phyloP scores from a whole-genome alignment of 2,113 vertebrate species.

The Xiphophorus maculatus region DNA sequence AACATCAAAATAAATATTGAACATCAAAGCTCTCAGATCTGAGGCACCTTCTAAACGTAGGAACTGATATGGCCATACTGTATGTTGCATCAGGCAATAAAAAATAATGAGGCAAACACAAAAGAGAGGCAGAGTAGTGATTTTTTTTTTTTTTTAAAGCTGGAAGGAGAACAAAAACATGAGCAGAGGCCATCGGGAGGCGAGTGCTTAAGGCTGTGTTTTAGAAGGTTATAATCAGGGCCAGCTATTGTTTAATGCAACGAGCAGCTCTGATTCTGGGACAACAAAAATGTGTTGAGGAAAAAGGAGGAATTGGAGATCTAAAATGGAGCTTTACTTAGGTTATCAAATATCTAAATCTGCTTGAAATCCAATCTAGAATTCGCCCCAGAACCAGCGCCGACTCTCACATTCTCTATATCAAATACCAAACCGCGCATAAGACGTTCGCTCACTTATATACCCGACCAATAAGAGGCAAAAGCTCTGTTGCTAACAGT shows the following conservation, averaged over 20 bases:
- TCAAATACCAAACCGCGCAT: constrained; percentile 30
- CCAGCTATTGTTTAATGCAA: constrained; percentile 36
- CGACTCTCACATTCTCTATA: constrained; percentile 21
- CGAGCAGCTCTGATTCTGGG: neutral
- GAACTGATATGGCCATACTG: neutral
- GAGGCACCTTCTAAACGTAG: neutral
- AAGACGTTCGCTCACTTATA: constrained; percentile 16
- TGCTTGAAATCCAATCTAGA: constrained; percentile 36
- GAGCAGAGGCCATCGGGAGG: neutral
- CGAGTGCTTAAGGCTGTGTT: constrained; percentile 24
- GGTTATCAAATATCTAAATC: constrained; percentile 9
- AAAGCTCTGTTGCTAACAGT: constrained; percentile 53
- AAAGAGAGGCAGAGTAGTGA: neutral
- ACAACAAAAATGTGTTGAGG: neutral
- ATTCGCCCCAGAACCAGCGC: constrained; percentile 22
- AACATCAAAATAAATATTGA: neutral
- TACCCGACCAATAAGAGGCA: constrained; percentile 36
- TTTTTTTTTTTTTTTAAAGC: too few relatives aligned
- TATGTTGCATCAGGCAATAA: neutral
- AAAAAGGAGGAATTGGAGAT: neutral
- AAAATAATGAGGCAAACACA: neutral
- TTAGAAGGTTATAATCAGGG: constrained; percentile 41
- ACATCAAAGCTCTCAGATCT: neutral
- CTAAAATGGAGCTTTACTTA: constrained; percentile 42
- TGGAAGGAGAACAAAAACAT: too few relatives aligned